Evolutionary conservation across 1,140 invertebrate genomes (phyloP), one percentile per base, ranked within the genome.

Genomic region (Adelges cooleyi): DNA sequence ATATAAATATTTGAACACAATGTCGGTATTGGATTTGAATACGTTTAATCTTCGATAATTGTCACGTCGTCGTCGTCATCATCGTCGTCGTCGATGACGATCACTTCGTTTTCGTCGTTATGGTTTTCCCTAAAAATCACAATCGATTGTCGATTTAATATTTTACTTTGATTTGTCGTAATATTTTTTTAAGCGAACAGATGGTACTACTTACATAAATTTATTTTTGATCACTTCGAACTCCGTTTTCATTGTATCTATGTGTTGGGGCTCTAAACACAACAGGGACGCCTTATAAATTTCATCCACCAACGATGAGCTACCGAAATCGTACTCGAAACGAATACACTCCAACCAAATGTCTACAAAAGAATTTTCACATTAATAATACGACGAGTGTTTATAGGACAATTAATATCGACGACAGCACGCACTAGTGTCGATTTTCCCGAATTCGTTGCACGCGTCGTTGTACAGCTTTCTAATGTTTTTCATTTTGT

Each of bases 231-330:
- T 20, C 20, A 25, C 27, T 56, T 56, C 53, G 27, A 25, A 56
- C 13, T 56, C 53, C 18, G 40, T 23, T n/a, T 20, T 27, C 53
- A 56, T 56, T 15, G 2, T 4, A 42, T 11, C 20, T 17, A n/a
- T 56, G 23, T 42, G 29, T 25, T 23, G 0, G 40, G 53, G 53
- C 42, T 42, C 22, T n/a, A 56, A 42, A 25, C 53, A 56, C 20
- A 56, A 6, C 42, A 56, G 17, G 10, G 53, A 42, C 27, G 53
- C 53, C 8, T 56, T 42, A 56, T 56, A 56, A 42, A 56, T 56
- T 42, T 56, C 53, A 5, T 56, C 6, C 3, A 56, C 53, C 20
- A 56, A 25, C 25, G 15, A 20, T 15, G 8, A 15, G 42, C 36
- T 42, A 10, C 53, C 53, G 3, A 42, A 56, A 1, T 25, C 2